Evolutionary conservation across 92 coral and sea anemone genomes (phyloP), one percentile per base, ranked within the genome.

Genomic region (Pocillopora meandrina): DNA sequence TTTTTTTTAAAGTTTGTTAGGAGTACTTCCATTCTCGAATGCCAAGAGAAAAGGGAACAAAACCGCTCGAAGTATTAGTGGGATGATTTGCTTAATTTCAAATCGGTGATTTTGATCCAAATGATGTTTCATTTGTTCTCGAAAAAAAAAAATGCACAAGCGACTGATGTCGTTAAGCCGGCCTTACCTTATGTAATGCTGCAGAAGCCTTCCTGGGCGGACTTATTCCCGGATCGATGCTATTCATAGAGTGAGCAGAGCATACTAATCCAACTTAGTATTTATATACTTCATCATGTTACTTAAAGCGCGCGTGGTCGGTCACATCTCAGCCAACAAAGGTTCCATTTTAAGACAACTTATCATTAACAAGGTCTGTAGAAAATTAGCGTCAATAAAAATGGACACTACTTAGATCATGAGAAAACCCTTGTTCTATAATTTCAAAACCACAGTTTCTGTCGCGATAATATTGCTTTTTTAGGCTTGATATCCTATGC

Each of bases 401-500:
- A 77, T 36, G 47, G 61, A n/a, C 36, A 64, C 72, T 59, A 63
- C 56, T 64, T 21, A 64, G 72, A 21, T 61, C 61, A 78, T 60
- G 4, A 57, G 42, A 12, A 20, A 78, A 62, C 42, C 36, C 61
- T 16, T 13, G 74, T 36, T 36, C 36, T 49, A 62, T 63, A 78
- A 63, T 78, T 64, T 26, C 21, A 47, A 78, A 78, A 78, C 72
- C 82, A 49, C 72, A 78, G 72, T 78, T 47, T 23, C 36, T 59
- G 34, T 42, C 6, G 21, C 42, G 47, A 63, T 78, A 9, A 49
- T 12, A 78, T 78, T 78, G 42, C 72, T 78, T 63, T 77, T 78
- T 23, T 15, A 6, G 52, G 19, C 31, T 78, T 78, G 60, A 33
- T 63, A 21, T 78, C 14, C 20, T 64, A 9, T 63, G 62, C 19